phyloP scores from a whole-genome alignment of 2,113 vertebrate genomes.

The Fulica atra region DNA sequence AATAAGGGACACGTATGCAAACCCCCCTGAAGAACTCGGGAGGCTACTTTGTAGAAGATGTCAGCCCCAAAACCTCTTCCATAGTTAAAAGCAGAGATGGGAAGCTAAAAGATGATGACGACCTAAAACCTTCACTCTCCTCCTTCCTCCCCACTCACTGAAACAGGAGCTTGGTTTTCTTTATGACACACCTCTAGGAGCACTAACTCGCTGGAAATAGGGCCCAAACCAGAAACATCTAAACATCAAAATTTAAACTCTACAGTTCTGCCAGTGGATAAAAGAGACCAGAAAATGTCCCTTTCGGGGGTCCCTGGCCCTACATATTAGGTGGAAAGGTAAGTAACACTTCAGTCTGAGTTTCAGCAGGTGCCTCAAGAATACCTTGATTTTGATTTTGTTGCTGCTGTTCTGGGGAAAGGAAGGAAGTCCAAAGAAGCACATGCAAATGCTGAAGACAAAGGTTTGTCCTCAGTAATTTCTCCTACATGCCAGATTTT shows the following conservation, averaged over 20 bases:
- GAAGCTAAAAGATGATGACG: not conserved
- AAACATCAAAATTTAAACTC: slow-evolving; percentile 28
- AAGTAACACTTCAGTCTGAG: slow-evolving; percentile 2
- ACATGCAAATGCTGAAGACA: not conserved
- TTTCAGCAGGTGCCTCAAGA: slow-evolving; percentile 31
- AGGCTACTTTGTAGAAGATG: not conserved
- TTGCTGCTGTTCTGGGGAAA: not conserved
- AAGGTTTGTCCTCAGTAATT: not conserved
- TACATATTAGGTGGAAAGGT: not conserved
- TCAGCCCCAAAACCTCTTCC: slow-evolving; percentile 22
- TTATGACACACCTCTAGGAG: not conserved
- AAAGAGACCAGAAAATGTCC: slow-evolving; percentile 22
- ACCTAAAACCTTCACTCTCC: not conserved
- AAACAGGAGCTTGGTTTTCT: not conserved
- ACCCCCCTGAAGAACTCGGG: not conserved
- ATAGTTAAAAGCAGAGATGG: slow-evolving; percentile 57
- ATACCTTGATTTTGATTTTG: not conserved
- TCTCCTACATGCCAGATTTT: not conserved
- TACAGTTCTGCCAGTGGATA: not conserved
- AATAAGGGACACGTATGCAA: not conserved
- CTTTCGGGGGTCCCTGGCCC: not conserved
- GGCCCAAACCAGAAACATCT: slow-evolving; percentile 10
- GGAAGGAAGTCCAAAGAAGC: not conserved
- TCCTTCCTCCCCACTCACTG: not conserved
- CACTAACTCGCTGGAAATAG: not conserved